Base-by-base conservation (phyloP, 2,113 vertebrate species). In the Speoplatyrhinus poulsoni region DNA sequence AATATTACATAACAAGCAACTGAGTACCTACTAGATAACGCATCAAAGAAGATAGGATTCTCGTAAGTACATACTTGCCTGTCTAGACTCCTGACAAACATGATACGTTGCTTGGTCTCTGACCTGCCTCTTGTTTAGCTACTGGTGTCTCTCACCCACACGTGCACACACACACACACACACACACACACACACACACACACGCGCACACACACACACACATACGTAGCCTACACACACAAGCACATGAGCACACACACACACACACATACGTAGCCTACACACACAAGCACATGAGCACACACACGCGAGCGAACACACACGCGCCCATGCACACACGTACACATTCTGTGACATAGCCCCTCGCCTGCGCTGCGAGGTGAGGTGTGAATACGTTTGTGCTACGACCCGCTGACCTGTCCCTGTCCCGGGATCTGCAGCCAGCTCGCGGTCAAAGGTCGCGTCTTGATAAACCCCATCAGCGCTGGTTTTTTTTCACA, bases 351-450 rank as follows among this genome's bases (percentile, higher is more conserved):
- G 17, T 41, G 36, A 8, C 36, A 41, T 41, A 6, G 65, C 46
- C 65, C 54, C 75, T 75, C 74, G n/a, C 61, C 56, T 49, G 72
- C 1, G 72, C 62, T 48, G 65, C 4, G 5, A 72, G 55, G 62
- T 62, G 85, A 88, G 81, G 86, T 89, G 87, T 88, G 81, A 90
- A 88, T 82, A 85, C 82, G 77, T 76, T 72, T 82, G 77, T 81
- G 81, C 73, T 87, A n/a, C 0, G 76, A 87, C 87, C 85, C 67
- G 60, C 36, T 87, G 86, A 88, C 86, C 87, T 76, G 10, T 84
- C 85, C 84, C 81, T 88, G 84, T 87, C 70, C 82, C 76, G 63
- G 73, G 77, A 77, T 78, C 67, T 65, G 70, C 76, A 76, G 83
- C 80, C 85, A 77, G 77, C 41, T 55, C 0, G 6, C 50, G 81